Evolutionary conservation across 2,888 invertebrate species (phyloP), one percentile per base, ranked within the genome.

Genomic region (Troides helena): DNA sequence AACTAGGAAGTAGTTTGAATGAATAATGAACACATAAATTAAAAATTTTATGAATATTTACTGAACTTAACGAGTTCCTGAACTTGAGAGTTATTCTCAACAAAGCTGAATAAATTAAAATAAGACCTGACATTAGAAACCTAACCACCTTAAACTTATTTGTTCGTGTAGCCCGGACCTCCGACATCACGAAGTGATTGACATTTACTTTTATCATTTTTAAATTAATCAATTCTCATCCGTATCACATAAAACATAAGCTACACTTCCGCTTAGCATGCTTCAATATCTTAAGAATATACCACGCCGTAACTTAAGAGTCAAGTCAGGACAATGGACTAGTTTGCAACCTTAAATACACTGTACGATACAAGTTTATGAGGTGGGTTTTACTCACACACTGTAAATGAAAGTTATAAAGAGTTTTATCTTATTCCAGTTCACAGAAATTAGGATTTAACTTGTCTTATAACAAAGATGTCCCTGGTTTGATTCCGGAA

Each of bases 261-360:
- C 58, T 62, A 6, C 10, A 57, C 53, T 65, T 65, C 62, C 65
- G 25, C 8, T 57, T 62, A 56, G 43, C 57, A 17, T 5, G 30
- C 30, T 53, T 39, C 8, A 25, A 6, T 17, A 50, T 66, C 14
- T 66, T 65, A 69, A 36, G 30, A 62, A 62, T 36, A 18, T 62
- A 1, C 21, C 43, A 50, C 25, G 62, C 25, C n/a, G 68, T 7
- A 50, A 7, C 39, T n/a, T 21, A 68, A 63, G 60, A 69, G 69
- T 65, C 69, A 69, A 69, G 57, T 69, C 65, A 61, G 65, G 60
- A 69, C 61, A 61, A 61, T 69, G 69, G 65, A 69, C 69, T 56
- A 69, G 57, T 69, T 69, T 65, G 17, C 56, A 57, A 61, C 68
- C 62, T 65, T 61, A 65, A 61, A 62, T 60, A 60, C 39, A 23